Evolutionary conservation across 2,113 vertebrate genomes (phyloP).

Genomic region (Sander vitreus): DNA sequence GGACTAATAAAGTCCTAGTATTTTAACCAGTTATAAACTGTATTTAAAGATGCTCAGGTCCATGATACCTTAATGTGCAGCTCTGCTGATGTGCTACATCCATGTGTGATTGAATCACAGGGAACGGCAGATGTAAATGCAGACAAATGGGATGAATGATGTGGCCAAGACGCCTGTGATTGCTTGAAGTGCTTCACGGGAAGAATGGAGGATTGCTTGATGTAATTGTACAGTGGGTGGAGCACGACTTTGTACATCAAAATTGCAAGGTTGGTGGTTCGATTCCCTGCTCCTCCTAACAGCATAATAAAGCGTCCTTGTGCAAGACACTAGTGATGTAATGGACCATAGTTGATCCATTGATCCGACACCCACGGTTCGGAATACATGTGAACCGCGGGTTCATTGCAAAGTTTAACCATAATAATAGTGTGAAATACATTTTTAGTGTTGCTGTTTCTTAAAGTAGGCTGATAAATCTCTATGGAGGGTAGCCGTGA

Average conservation of each 20-base stretch:
- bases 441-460: too few species aligned
- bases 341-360: too few species aligned
- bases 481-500: too few species aligned
- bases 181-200: constrained; percentile 8
- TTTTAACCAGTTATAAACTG: neutral
- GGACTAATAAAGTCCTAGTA: neutral
- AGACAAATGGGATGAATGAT: constrained; percentile 27
- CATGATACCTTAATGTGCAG: neutral
- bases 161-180: constrained; percentile 1
- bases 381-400: too few species aligned
- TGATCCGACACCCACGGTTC: too few species aligned
- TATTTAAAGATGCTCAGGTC: neutral
- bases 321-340: neutral
- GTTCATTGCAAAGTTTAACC: too few species aligned
- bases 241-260: neutral
- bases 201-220: constrained; percentile 17
- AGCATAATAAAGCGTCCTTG: constrained; percentile 7
- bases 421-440: too few species aligned
- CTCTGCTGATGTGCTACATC: constrained; percentile 18
- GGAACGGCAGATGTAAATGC: constrained; percentile 36
- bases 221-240: constrained; percentile 1
- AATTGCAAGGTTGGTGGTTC: constrained; percentile 15
- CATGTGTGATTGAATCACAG: constrained; percentile 25
- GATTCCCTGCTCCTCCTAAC: constrained; percentile 2
- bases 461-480: too few species aligned